Percentiles rank a stretch among this genome's conserved stretches.
phyloP scores from a whole-genome alignment of 2,888 invertebrate species.

The Amphipoea lucens region DNA sequence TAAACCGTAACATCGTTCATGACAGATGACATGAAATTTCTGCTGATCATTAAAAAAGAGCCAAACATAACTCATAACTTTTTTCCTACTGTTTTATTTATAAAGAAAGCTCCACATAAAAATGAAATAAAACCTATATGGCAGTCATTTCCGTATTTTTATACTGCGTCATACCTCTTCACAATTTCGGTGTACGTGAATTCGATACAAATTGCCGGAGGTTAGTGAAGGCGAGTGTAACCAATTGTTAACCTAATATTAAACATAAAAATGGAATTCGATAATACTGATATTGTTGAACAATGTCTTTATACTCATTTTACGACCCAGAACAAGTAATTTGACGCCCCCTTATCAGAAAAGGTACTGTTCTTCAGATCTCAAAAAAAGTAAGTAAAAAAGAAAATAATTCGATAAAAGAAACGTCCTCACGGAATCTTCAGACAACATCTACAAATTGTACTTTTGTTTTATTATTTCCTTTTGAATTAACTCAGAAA shows the following conservation, averaged over 20 bases:
- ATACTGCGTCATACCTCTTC: slow-evolving; percentile 32
- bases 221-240: slow-evolving; percentile 41
- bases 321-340: slow-evolving; percentile 42
- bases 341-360: slow-evolving; percentile 41
- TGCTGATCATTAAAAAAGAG: slow-evolving; percentile 5
- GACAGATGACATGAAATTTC: background rate
- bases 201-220: slow-evolving; percentile 55
- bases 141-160: slow-evolving; percentile 32
- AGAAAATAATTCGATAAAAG: slow-evolving; percentile 34
- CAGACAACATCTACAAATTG: slow-evolving; percentile 50
- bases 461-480: slow-evolving; percentile 57
- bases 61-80: background rate
- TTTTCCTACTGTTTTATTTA: slow-evolving; percentile 16
- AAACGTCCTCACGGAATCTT: slow-evolving; percentile 41
- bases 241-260: slow-evolving; percentile 54
- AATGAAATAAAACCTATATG: slow-evolving; percentile 25
- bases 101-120: slow-evolving; percentile 21
- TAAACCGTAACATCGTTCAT: background rate
- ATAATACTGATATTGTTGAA: slow-evolving; percentile 45
- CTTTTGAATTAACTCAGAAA: slow-evolving; percentile 39
- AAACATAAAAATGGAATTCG: slow-evolving; percentile 41
- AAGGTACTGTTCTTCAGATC: slow-evolving; percentile 24
- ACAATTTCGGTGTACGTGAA: slow-evolving; percentile 57
- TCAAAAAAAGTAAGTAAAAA: slow-evolving; percentile 30
- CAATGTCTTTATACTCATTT: slow-evolving; percentile 38